Conservation (phyloP, 1,140 invertebrate genomes). For the Amyelois transitella region DNA sequence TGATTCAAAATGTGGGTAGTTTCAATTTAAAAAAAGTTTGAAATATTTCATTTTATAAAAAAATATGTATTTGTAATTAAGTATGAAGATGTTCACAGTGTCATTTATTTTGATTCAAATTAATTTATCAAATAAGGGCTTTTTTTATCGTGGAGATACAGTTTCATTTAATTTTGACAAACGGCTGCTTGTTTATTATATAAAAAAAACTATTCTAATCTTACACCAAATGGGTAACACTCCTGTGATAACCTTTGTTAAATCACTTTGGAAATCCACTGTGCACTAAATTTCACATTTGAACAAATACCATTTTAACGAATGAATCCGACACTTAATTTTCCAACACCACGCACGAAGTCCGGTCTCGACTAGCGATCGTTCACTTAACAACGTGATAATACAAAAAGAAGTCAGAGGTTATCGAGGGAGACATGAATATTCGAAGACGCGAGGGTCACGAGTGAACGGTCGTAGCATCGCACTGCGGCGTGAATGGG, state of each 20-base stretch:
- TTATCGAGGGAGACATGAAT: conserved; percentile 72
- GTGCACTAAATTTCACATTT: conserved; percentile 61
- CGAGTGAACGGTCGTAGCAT: conserved; percentile 68
- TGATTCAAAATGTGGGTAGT: neutral
- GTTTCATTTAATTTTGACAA: neutral
- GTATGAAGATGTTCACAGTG: too few species aligned
- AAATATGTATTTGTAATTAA: neutral
- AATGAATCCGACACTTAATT: conserved; percentile 49
- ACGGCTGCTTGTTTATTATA: neutral
- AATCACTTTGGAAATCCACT: conserved; percentile 57
- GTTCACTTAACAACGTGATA: conserved; percentile 67
- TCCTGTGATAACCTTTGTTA: conserved; percentile 49
- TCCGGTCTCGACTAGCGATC: conserved; percentile 45
- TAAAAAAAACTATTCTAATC: conserved; percentile 40
- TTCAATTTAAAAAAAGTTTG: neutral
- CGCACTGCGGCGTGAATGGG: conserved; percentile 68
- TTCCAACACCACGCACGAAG: conserved; percentile 55
- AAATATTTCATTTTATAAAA: neutral
- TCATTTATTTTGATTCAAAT: too few species aligned
- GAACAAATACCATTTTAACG: conserved; percentile 31
- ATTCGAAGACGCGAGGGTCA: conserved; percentile 72
- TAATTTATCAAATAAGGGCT: too few species aligned
- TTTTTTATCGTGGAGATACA: neutral
- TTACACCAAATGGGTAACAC: conserved; percentile 57
- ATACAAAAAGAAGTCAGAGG: conserved; percentile 72